Evolutionary conservation across 2,888 invertebrate genomes (phyloP), one percentile per base, ranked within the genome.

Genomic region (Sthenelais limicola): DNA sequence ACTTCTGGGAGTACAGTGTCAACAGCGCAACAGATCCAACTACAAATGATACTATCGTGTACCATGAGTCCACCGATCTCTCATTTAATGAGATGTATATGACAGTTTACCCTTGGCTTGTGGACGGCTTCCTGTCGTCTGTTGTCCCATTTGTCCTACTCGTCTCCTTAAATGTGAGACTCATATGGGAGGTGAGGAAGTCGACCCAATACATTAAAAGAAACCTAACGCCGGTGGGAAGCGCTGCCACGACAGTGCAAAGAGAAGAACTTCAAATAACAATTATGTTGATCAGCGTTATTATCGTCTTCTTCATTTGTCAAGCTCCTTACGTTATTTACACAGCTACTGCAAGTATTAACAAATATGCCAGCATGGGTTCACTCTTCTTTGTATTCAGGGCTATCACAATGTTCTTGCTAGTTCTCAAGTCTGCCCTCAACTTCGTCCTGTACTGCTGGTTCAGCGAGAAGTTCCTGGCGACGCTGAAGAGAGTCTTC

Each of bases 391-490:
- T 75, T 30, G n/a, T 78, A 2, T 77, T 78, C 56, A 69, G 76
- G 32, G 35, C 72, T 9, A 66, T 80, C n/a, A 58, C 78, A 33
- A 75, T 76, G 54, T 69, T 83, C 21, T 75, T 85, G 33, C 75
- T 85, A 9, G 81, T 82, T 2, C 71, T 85, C 21, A 83, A 86
- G 73, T 86, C 86, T 0, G 82, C 86, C 9, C 80, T 85, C 43
- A 86, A 86, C 79, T 86, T 86, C 73, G 80, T 86, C 56, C 77
- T 86, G 2, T 86, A 86, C 76, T 86, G 86, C 73, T 86, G 86
- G 86, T 85, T 86, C 80, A 86, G 85, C 71, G 86, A 86, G 76
- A 85, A 84, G 74, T 86, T 86, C 78, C 83, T 84, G 84, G 80
- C 80, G 69, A 86, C 86, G 3, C 82, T 86, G 76, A 86, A 85